These are phyloP conservation scores for Achroia grisella DNA, from an alignment of 1,140 invertebrate species.

Conservation along the genomic window DNA sequence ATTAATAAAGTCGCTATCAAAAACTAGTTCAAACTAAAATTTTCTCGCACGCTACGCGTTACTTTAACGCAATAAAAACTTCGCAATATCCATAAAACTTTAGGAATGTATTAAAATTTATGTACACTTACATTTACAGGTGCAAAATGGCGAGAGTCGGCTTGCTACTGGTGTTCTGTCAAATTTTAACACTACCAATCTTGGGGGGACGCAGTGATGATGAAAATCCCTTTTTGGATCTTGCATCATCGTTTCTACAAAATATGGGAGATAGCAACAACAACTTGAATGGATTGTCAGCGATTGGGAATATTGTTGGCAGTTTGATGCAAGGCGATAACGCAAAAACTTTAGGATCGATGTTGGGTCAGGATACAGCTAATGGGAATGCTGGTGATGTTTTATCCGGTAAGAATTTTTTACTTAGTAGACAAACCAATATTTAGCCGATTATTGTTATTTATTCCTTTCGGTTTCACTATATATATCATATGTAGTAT, in stretches of 20 bases:
- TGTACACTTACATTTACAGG: constrained; percentile 23
- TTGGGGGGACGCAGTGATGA: constrained; percentile 33
- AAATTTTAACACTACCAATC: constrained; percentile 31
- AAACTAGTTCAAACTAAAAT: too few relatives aligned
- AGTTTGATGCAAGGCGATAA: constrained; percentile 75
- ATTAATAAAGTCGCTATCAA: too few relatives aligned
- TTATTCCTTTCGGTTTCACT: too few relatives aligned
- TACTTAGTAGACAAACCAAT: too few relatives aligned
- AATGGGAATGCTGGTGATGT: constrained; percentile 42
- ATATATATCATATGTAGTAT: too few relatives aligned
- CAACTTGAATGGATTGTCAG: constrained; percentile 47
- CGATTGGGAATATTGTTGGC: constrained; percentile 70
- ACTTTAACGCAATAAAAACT: too few relatives aligned
- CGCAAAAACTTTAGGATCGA: constrained; percentile 52
- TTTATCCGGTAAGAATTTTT: constrained; percentile 53
- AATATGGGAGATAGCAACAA: constrained; percentile 69
- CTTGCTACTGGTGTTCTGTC: constrained; percentile 28
- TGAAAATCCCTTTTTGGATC: constrained; percentile 74
- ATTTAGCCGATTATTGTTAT: too few relatives aligned
- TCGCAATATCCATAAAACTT: too few relatives aligned
- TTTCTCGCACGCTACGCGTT: too few relatives aligned
- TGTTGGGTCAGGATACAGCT: constrained; percentile 37
- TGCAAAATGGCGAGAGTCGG: constrained; percentile 37
- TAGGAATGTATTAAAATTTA: too few relatives aligned
- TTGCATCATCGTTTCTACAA: constrained; percentile 74